Base-by-base conservation (phyloP, 2,797 vertebrate species). In the Parambassis ranga region DNA sequence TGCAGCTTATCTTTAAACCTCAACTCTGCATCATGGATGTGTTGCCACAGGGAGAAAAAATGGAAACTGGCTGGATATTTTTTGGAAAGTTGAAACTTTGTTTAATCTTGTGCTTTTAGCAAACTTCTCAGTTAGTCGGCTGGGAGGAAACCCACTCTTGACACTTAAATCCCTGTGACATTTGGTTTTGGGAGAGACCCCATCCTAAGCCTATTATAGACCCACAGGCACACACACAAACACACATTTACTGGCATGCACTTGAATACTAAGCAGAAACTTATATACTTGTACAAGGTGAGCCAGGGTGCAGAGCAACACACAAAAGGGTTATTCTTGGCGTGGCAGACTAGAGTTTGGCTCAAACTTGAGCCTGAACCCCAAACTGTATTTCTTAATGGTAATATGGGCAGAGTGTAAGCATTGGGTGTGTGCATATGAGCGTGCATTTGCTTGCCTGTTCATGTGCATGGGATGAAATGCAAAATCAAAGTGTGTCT, bases 31-130 rank as follows among this genome's bases (percentile, higher is more conserved):
- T 37, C 18, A 31, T 62, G 71, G 49, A 53, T 79, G 44, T 77
- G 82, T 77, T 81, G 75, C 86, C 82, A 85, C 73, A 26, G 79
- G 83, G 80, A 75, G 62, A 68, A 66, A 71, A 75, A 64, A 67
- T 48, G 66, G 55, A 81, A 82, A 77, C 64, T 64, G 66, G 48
- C 49, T 83, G 67, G 15, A 68, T 83, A 78, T 71, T 71, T 70
- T 82, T 78, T 71, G 68, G 69, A 73, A 85, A 84, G 84, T 83
- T 66, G 60, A 85, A 79, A 85, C 76, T 82, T 82, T 83, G 60
- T 88, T 87, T 88, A 81, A 89, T 88, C 77, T 80, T 57, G 60
- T 84, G 83, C 87, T 88, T 88, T 84, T 76, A 74, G 80, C 70
- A 74, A 89, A 89, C 82, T 89, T 82, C 65, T 70, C 33, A 7